These are phyloP conservation scores for Daubentonia madagascariensis DNA, from an alignment of 2,113 vertebrate genomes.

Conservation along the genomic window DNA sequence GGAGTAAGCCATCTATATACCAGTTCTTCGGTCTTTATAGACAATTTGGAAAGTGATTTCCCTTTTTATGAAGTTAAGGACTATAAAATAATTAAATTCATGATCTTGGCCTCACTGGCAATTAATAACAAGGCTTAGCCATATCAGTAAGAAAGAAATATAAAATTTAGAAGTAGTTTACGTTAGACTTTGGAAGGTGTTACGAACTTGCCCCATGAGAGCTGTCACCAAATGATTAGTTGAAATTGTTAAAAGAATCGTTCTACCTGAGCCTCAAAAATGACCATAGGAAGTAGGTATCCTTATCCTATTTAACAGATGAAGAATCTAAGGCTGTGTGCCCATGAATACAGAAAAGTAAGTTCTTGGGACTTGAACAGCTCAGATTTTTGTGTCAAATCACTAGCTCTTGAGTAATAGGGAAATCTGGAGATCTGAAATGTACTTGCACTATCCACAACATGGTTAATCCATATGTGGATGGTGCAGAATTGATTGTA, in stretches of 20 bases:
- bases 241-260: constrained; percentile 13
- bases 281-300: not conserved
- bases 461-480: not conserved
- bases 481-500: not conserved
- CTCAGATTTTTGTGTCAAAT: constrained; percentile 29
- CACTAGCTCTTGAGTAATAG: not conserved
- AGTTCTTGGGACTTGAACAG: not conserved
- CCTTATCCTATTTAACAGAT: not conserved
- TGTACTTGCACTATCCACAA: not conserved
- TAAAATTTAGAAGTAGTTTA: constrained; percentile 34
- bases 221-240: not conserved
- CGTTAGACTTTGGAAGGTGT: not conserved
- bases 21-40: not conserved
- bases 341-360: not conserved
- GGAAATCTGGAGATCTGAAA: constrained; percentile 31
- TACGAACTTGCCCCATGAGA: not conserved
- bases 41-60: not conserved
- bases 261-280: not conserved
- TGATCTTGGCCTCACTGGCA: not conserved
- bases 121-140: not conserved
- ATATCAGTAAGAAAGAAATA: not conserved
- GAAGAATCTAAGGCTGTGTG: not conserved
- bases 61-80: not conserved
- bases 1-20: not conserved
- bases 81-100: not conserved